A percentile compares a stretch with the other conserved stretches of the same genome.
These are phyloP conservation scores for Melanotaenia duboulayi DNA, from an alignment of 2,113 vertebrate genomes.

Conservation along the genomic window DNA sequence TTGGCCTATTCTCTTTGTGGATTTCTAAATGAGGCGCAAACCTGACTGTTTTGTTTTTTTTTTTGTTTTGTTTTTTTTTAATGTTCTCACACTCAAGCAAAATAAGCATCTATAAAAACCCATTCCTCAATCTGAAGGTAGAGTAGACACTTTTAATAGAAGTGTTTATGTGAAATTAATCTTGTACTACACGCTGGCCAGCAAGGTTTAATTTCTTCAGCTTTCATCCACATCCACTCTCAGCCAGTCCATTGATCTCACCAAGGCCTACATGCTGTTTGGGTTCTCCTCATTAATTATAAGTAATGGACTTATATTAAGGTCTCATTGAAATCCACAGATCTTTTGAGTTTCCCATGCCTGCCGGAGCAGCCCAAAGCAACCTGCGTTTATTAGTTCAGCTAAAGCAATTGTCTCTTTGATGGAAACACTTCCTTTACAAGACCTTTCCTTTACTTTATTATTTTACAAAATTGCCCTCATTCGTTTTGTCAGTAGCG, in stretches of 20 bases:
- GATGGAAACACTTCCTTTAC: conserved; percentile 80
- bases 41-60: conserved; percentile 50
- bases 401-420: conserved; percentile 78
- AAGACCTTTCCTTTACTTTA: conserved; percentile 83
- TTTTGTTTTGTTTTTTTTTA: conserved; percentile 9
- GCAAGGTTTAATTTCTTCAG: conserved; percentile 66
- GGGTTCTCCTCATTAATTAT: conserved; percentile 83
- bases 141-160: conserved; percentile 62
- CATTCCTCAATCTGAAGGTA: conserved; percentile 65
- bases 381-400: conserved; percentile 78
- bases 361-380: conserved; percentile 71
- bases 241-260: conserved; percentile 76
- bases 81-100: conserved; percentile 44
- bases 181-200: conserved; percentile 61
- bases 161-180: conserved; percentile 76
- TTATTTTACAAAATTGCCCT: conserved; percentile 94
- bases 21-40: conserved; percentile 55
- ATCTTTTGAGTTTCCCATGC: conserved; percentile 75
- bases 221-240: conserved; percentile 62
- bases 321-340: conserved; percentile 78
- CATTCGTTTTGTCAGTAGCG: conserved; percentile 91
- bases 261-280: conserved; percentile 68
- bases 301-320: conserved; percentile 82
- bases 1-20: conserved; percentile 71
- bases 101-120: conserved; percentile 58